A percentile compares a stretch with the other conserved stretches of the same genome.
Conservation (phyloP, 2,113 vertebrate genomes). For the Anguilla japonica region DNA sequence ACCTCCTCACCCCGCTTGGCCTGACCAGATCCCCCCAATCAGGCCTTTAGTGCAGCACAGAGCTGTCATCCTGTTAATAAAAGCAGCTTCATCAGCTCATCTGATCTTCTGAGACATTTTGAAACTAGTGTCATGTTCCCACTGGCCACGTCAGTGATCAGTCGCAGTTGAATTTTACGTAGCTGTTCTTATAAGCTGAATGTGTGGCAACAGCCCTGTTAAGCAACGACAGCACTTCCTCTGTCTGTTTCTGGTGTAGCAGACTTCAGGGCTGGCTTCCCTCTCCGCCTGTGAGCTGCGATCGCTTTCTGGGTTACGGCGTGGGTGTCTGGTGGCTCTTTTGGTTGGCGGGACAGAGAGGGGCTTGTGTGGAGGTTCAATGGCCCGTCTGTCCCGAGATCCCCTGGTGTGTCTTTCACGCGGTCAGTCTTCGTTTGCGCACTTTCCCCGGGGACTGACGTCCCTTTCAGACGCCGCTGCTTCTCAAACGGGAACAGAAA, state of each 20-base stretch:
- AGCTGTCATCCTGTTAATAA: too few relatives aligned
- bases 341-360: not conserved
- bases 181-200: not conserved
- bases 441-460: not conserved
- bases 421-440: not conserved
- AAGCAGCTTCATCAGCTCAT: too few relatives aligned
- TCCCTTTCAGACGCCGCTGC: not conserved
- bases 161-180: too few relatives aligned
- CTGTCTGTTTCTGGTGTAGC: too few relatives aligned
- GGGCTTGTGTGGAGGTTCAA: not conserved
- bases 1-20: too few relatives aligned
- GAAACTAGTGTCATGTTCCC: not conserved
- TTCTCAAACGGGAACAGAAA: too few relatives aligned
- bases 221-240: too few relatives aligned
- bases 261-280: not conserved
- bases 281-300: not conserved
- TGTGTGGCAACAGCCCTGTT: too few relatives aligned
- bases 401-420: not conserved
- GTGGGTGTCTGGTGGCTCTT: not conserved
- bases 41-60: too few relatives aligned
- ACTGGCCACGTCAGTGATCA: too few relatives aligned
- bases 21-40: too few relatives aligned
- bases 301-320: not conserved
- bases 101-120: constrained; percentile 23
- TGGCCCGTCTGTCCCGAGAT: not conserved